A percentile compares a stretch with the other conserved stretches of the same genome.
Evolutionary conservation across 2,113 vertebrate species (phyloP).

Genomic region (Oceanodroma tethys): DNA sequence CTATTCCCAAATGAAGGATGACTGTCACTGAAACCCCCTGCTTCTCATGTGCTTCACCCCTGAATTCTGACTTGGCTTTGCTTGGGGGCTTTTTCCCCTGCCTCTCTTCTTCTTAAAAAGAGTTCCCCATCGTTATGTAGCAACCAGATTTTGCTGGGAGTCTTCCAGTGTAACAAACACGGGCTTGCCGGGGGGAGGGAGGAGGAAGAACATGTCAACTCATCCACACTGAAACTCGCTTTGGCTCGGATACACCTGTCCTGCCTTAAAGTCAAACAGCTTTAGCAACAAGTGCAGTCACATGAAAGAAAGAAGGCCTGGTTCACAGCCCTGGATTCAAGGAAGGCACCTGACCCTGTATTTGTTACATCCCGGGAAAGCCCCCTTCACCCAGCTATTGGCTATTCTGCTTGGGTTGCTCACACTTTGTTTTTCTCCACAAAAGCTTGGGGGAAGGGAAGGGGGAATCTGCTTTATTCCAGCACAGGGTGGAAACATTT

Average conservation of each 20-base stretch:
- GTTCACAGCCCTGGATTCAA: neutral
- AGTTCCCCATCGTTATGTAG: neutral
- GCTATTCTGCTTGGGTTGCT: conserved; percentile 7
- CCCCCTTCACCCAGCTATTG: neutral
- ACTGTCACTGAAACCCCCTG: neutral
- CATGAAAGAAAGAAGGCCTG: neutral
- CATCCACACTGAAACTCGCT: neutral
- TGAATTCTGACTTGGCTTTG: no score
- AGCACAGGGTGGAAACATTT: conserved; percentile 22
- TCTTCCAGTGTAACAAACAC: neutral
- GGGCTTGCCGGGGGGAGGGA: neutral
- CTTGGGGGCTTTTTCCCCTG: no score
- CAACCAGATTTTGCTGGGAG: neutral
- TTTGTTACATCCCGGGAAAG: neutral
- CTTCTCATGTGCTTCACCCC: neutral
- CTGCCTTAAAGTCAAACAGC: fast-evolving
- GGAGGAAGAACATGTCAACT: neutral
- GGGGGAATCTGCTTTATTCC: neutral
- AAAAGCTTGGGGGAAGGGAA: conserved; percentile 14
- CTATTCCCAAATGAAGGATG: neutral
- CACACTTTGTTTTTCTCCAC: neutral
- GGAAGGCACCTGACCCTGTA: neutral
- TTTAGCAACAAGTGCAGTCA: neutral
- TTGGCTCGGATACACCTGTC: neutral
- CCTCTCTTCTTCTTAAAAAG: neutral